Evolutionary conservation across 2,888 invertebrate species (phyloP), one percentile per base, ranked within the genome.

Genomic region (Caenorhabditis panamensis): DNA sequence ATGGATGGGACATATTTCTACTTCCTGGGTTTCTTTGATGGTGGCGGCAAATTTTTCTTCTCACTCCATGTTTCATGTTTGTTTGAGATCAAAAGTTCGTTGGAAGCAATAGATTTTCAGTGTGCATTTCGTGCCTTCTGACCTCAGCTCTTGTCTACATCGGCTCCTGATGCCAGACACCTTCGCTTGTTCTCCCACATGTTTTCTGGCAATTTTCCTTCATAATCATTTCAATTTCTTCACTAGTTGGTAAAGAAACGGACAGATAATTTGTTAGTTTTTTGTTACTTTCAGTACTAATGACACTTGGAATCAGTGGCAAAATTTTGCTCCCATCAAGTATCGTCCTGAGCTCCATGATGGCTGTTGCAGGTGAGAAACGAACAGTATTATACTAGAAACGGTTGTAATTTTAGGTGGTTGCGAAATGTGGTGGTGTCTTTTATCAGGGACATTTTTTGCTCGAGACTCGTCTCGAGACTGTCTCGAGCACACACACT

Each of bases 1-100:
- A 82, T 82, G 75, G 56, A 85, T 47, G 85, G 85, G 4, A 83
- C 82, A 4, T 85, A 85, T 71, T 85, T 85, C 72, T 85, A 85
- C 68, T 85, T 85, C 53, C 62, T 85, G 22, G 84, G 84, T 13
- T 47, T 69, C 37, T 82, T 84, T 41, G 82, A 85, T 37, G 85
- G 85, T 13, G 69, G 73, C 11, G 85, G 85, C 22, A 20, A 53
- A 11, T 81, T 77, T 16, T 82, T 85, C 62, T 85, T 85, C 58
- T 26, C 58, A 0, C 44, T 84, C 5, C 85, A 85, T 56, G 78
- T 84, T 5, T 81, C 77, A 8, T 44, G 85, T 84, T 54, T 63
- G 77, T 73, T 16, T 1, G 18, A 36, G 5, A 31, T 20, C 20
- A 20, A 8, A 9, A n/a, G n/a, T n/a, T n/a, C n/a, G n/a, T n/a